Evolutionary conservation across 2,888 invertebrate species (phyloP).

Genomic region (Malthinus seriepunctatus): DNA sequence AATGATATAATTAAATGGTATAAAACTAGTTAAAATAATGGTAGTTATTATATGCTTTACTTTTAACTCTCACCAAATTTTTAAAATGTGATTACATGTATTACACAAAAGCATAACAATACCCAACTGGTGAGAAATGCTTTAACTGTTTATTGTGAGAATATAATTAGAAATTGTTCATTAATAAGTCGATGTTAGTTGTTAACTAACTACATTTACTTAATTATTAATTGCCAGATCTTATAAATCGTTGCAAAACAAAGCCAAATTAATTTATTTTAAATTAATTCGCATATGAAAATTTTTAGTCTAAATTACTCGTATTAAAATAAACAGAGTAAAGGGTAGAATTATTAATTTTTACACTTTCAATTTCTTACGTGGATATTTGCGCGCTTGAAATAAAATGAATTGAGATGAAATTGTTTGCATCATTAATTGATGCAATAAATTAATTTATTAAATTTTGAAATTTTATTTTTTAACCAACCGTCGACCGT

Average conservation of each 20-base stretch:
- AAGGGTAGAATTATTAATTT: too few species aligned
- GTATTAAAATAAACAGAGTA: too few species aligned
- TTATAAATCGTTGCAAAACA: slow-evolving; percentile 3
- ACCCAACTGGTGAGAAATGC: background rate
- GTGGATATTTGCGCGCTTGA: too few species aligned
- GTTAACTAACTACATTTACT: slow-evolving; percentile 3
- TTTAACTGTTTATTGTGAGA: background rate
- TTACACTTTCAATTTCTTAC: too few species aligned
- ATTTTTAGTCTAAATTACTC: too few species aligned
- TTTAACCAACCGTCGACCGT: too few species aligned
- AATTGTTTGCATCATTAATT: too few species aligned
- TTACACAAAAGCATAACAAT: slow-evolving; percentile 4
- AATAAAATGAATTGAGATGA: too few species aligned
- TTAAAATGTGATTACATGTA: slow-evolving; percentile 1
- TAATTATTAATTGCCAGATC: slow-evolving; percentile 5
- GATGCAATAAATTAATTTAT: too few species aligned
- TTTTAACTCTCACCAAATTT: slow-evolving; percentile 2
- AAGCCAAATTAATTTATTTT: slow-evolving; percentile 3
- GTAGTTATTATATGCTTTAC: background rate
- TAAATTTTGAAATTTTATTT: too few species aligned
- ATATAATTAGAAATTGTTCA: slow-evolving; percentile 3
- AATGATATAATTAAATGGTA: too few species aligned
- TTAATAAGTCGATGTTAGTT: slow-evolving; percentile 2
- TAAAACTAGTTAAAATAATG: too few species aligned
- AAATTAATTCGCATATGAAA: background rate